Evolutionary conservation across 2,797 vertebrate genomes (phyloP), one percentile per base, ranked within the genome.

Genomic region (Xiphorhynchus erythropygius): DNA sequence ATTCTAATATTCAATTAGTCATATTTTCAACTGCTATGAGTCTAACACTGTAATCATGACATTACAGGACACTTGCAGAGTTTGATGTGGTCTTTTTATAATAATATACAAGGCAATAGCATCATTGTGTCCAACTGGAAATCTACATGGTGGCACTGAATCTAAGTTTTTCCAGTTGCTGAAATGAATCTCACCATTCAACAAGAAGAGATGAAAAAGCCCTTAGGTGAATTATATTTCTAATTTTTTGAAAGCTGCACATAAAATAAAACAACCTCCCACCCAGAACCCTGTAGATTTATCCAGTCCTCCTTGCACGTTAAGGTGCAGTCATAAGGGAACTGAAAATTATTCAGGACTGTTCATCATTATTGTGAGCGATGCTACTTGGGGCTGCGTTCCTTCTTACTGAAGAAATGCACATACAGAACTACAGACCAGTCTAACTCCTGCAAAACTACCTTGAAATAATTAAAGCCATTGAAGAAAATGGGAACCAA

Each of bases 1-100:
- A 93, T 89, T 92, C 82, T 96, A 92, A 96, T 97, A 96, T 64
- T 91, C 84, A 96, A 91, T 97, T 97, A 97, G 92, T 79, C 57
- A 57, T 89, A 59, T 88, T 97, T 97, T 97, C 77, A 79, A 56
- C 52, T 89, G 87, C 53, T 76, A 90, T 0, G 27, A 87, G 27
- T 41, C 76, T 75, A 85, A 82, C 78, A 18, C 59, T 84, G 86
- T 94, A 97, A 96, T 96, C 87, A 97, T 75, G 81, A 79, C 87
- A 81, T 96, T 96, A 94, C 22, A 78, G 79, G 68, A 96, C 83
- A 95, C 93, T 96, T 78, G 33, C 56, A 62, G 65, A 71, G 50
- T 85, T 96, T 95, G 89, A 97, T 97, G 95, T 97, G 96, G 94
- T 93, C 25, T 46, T 93, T 95, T 80, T 83, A 67, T 95, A 97